A percentile compares a stretch with the other conserved stretches of the same genome.
These are phyloP conservation scores for Lepidotrigona ventralis DNA, from an alignment of 1,140 invertebrate species.

Conservation along the genomic window DNA sequence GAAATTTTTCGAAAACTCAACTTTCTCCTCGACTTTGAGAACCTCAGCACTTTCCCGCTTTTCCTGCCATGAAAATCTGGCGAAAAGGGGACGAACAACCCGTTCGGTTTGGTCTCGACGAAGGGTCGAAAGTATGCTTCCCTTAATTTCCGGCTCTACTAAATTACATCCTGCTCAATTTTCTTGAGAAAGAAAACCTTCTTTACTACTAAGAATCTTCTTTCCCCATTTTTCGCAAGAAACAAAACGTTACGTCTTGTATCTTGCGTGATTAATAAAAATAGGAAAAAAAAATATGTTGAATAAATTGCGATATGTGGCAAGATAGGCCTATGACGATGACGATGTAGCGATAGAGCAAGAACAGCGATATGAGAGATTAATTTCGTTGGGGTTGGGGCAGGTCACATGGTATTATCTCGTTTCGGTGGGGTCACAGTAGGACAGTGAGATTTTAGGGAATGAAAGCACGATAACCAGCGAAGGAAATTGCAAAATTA, in stretches of 20 bases:
- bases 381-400: slow-evolving; percentile 74
- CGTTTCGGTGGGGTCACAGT: too few relatives aligned
- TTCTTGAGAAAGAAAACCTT: not conserved
- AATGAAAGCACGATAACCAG: slow-evolving; percentile 8
- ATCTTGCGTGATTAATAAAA: not conserved
- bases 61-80: not conserved
- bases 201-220: too few relatives aligned
- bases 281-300: not conserved
- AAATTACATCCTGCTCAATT: not conserved
- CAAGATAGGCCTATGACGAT: not conserved
- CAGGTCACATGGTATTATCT: slow-evolving; percentile 70
- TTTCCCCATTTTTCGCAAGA: rapidly evolving
- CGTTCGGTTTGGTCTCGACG: not conserved
- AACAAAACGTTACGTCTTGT: not conserved
- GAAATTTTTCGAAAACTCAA: slow-evolving; percentile 25
- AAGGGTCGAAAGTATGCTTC: slow-evolving; percentile 29
- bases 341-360: slow-evolving; percentile 12
- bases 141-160: not conserved
- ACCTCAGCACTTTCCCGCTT: not conserved
- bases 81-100: not conserved
- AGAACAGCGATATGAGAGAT: slow-evolving; percentile 54
- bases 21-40: slow-evolving; percentile 8
- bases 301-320: too few relatives aligned
- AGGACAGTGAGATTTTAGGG: too few relatives aligned
- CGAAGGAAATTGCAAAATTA: slow-evolving; percentile 46